Conservation (phyloP, 2,888 invertebrate genomes). For the Seira sanloemensis region DNA sequence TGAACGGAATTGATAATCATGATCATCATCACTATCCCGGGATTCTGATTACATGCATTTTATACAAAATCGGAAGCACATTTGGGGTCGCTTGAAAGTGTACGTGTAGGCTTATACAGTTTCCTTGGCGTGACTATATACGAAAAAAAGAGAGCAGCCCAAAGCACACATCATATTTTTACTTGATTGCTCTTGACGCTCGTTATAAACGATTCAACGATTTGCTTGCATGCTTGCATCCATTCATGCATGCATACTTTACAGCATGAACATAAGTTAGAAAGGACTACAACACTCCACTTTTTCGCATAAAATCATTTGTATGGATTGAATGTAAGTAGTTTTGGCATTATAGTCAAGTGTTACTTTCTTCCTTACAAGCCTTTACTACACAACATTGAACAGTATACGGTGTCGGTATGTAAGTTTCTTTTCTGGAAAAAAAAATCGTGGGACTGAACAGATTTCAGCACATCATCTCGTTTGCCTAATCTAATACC, state of each 20-base stretch:
- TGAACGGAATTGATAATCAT: constrained; percentile 26
- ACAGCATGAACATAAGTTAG: constrained; percentile 16
- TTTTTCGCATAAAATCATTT: constrained; percentile 28
- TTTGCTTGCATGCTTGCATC: constrained; percentile 24
- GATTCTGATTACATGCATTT: constrained; percentile 12
- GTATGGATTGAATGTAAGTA: constrained; percentile 47
- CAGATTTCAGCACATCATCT: constrained; percentile 60
- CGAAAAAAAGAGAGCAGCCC: constrained; percentile 11
- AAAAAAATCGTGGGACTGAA: constrained; percentile 42
- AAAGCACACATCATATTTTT: constrained; percentile 37
- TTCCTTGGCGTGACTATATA: too few species aligned
- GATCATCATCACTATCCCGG: constrained; percentile 14
- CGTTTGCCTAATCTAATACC: constrained; percentile 65
- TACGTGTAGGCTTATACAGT: too few species aligned
- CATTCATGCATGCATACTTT: constrained; percentile 51
- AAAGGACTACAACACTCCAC: not conserved
- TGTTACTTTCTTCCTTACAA: not conserved
- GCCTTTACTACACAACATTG: not conserved
- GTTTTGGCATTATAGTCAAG: constrained; percentile 34
- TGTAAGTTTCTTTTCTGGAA: not conserved
- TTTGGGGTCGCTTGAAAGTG: not conserved
- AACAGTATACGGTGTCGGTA: not conserved
- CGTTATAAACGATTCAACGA: constrained; percentile 47
- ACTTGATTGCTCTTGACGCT: constrained; percentile 45
- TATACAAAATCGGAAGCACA: not conserved